Conservation (phyloP, 2,888 invertebrate genomes). For the Lycophotia porphyrea region DNA sequence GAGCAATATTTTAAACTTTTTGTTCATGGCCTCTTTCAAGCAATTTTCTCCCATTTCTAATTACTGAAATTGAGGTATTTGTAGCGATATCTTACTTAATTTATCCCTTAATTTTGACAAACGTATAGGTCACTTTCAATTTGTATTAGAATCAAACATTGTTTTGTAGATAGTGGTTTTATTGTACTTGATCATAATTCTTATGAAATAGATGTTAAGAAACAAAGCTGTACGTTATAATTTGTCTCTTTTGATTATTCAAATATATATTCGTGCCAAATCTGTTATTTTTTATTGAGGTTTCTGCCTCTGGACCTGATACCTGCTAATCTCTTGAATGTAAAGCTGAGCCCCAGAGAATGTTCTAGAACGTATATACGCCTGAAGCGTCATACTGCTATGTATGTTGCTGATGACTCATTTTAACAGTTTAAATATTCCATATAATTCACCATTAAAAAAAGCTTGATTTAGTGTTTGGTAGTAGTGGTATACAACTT, state of each 20-base stretch:
- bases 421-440: constrained; percentile 42
- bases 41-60: constrained; percentile 81
- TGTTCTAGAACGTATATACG: constrained; percentile 79
- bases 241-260: constrained; percentile 44
- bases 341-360: constrained; percentile 70
- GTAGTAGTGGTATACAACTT: constrained; percentile 40
- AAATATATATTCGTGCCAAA: constrained; percentile 66
- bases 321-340: constrained; percentile 53
- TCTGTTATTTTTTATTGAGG: constrained; percentile 70
- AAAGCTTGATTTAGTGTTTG: constrained; percentile 37
- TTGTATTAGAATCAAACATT: constrained; percentile 60
- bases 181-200: constrained; percentile 61
- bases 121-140: constrained; percentile 45
- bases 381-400: constrained; percentile 60
- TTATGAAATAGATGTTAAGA: constrained; percentile 63
- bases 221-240: constrained; percentile 64
- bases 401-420: constrained; percentile 65
- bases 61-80: constrained; percentile 68
- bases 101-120: constrained; percentile 33
- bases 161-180: constrained; percentile 62
- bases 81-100: constrained; percentile 55
- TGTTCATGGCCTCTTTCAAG: constrained; percentile 86
- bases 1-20: constrained; percentile 78
- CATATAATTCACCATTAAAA: constrained; percentile 28
- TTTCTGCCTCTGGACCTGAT: constrained; percentile 65